A percentile compares a stretch with the other conserved stretches of the same genome.
phyloP scores from a whole-genome alignment of 2,797 vertebrate species.

The Onychomys arenicola region DNA sequence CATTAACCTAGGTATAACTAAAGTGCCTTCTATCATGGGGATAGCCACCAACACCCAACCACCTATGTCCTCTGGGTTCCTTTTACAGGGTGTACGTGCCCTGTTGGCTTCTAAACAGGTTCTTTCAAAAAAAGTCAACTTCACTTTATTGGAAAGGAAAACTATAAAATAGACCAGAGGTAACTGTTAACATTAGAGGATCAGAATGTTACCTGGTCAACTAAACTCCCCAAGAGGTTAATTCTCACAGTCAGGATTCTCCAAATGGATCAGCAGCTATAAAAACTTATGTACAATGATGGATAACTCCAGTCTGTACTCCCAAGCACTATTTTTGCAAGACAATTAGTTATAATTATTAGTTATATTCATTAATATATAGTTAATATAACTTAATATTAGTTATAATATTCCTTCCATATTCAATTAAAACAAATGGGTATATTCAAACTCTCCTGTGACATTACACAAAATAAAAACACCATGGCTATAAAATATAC shows the following conservation, averaged over 20 bases:
- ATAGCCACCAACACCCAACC: background rate
- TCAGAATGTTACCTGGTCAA: conserved; percentile 70
- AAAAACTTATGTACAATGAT: conserved; percentile 23
- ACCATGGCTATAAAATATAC: background rate
- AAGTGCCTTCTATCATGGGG: background rate
- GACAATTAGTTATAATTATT: background rate
- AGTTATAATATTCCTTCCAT: background rate
- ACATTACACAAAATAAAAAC: background rate
- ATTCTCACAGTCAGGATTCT: conserved; percentile 77
- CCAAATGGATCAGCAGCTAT: conserved; percentile 38
- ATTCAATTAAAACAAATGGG: background rate
- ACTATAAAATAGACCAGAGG: conserved; percentile 76
- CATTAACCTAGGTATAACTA: conserved; percentile 13
- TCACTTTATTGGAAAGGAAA: conserved; percentile 69
- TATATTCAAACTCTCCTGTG: background rate
- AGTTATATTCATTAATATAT: background rate
- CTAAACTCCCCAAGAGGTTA: conserved; percentile 82
- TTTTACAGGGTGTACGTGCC: conserved; percentile 25
- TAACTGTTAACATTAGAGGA: conserved; percentile 71
- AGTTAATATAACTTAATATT: background rate
- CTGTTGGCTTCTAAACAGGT: conserved; percentile 71
- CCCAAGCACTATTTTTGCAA: background rate
- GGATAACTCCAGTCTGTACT: background rate
- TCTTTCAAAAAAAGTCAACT: conserved; percentile 81
- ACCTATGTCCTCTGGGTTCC: background rate